phyloP scores from a whole-genome alignment of 2,888 invertebrate species.

The Drosophila rubida region DNA sequence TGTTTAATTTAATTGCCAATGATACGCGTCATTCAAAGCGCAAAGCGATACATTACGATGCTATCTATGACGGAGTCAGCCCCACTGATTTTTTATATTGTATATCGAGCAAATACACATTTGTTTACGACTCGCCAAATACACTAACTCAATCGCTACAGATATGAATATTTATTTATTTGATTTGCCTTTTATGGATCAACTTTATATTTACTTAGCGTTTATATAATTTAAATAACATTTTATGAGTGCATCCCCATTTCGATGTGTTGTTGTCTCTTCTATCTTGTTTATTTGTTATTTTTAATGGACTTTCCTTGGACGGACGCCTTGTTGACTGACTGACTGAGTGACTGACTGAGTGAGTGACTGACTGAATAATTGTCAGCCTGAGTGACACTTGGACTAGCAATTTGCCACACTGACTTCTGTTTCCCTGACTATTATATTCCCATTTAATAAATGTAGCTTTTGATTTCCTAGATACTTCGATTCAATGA shows the following conservation, averaged over 20 bases:
- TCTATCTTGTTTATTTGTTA: conserved; percentile 20
- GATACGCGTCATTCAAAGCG: conserved; percentile 78
- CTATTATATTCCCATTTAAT: background rate
- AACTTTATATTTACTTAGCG: background rate
- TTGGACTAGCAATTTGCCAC: conserved; percentile 26
- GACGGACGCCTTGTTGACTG: conserved; percentile 18
- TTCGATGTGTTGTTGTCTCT: background rate
- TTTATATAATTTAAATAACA: background rate
- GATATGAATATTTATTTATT: background rate
- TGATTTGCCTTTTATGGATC: background rate
- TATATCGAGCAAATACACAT: background rate
- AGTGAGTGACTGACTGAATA: conserved; percentile 25
- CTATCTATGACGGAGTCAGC: conserved; percentile 61
- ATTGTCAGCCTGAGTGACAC: conserved; percentile 12
- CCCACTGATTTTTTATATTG: conserved; percentile 25
- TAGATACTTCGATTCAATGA: no score
- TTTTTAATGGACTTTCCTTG: conserved; percentile 61
- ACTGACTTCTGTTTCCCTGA: background rate
- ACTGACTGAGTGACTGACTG: conserved; percentile 18
- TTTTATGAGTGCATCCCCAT: conserved; percentile 36
- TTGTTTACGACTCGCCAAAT: conserved; percentile 7
- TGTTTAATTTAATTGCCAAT: conserved; percentile 80
- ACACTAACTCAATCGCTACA: conserved; percentile 19
- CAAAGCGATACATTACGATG: conserved; percentile 73
- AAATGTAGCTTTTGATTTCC: background rate